These are phyloP conservation scores for Lycodopsis pacificus DNA, from an alignment of 2,797 vertebrate genomes.

Conservation along the genomic window DNA sequence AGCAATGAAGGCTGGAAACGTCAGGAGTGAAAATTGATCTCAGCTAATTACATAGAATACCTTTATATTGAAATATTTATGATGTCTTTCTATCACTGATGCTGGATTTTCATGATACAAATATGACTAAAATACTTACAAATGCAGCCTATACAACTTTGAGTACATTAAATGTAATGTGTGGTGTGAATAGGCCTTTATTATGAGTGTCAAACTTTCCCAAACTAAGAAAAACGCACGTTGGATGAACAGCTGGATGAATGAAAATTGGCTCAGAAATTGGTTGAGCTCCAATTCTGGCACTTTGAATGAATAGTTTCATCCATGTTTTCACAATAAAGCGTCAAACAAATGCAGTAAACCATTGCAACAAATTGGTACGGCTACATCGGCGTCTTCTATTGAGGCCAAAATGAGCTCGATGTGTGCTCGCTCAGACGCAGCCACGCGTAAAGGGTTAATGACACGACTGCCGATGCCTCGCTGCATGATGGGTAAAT, in stretches of 20 bases:
- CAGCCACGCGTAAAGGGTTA: conserved; percentile 66
- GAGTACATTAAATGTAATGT: not conserved
- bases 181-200: no score
- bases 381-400: not conserved
- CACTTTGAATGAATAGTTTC: not conserved
- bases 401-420: conserved; percentile 6
- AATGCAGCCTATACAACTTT: not conserved
- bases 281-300: not conserved
- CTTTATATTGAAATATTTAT: not conserved
- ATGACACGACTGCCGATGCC: conserved; percentile 55
- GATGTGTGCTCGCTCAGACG: conserved; percentile 18
- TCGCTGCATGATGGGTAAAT: conserved; percentile 62
- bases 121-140: not conserved
- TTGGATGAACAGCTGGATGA: not conserved
- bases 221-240: not conserved
- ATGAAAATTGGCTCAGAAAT: not conserved
- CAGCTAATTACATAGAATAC: not conserved
- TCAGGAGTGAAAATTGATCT: not conserved
- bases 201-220: not conserved
- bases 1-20: not conserved
- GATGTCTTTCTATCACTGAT: not conserved
- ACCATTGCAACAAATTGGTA: conserved; percentile 33
- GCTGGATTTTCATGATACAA: not conserved
- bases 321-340: not conserved
- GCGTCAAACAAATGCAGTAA: not conserved